These are phyloP conservation scores for Watsonalla cultraria DNA, from an alignment of 2,888 invertebrate species.

Conservation along the genomic window DNA sequence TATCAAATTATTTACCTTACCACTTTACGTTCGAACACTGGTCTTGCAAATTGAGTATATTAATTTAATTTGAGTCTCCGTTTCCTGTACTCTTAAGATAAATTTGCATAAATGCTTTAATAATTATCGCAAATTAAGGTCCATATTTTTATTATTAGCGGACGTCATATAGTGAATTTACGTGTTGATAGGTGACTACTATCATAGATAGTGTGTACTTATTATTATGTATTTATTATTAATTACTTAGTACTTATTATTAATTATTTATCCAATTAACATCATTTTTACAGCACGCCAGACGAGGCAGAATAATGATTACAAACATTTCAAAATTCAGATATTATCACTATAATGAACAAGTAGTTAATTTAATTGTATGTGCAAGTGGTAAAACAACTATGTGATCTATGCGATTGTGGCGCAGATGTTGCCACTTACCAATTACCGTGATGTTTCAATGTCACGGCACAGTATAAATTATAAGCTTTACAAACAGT, in stretches of 20 bases:
- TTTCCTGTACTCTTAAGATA: neutral
- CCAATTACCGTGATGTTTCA: conserved; percentile 1
- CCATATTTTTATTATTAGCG: too few species aligned
- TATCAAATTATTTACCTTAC: neutral
- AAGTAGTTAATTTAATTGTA: conserved; percentile 32
- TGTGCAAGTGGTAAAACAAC: conserved; percentile 28
- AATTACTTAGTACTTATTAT: too few species aligned
- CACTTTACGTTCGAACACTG: neutral
- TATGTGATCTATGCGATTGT: conserved; percentile 19
- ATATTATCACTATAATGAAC: conserved; percentile 32
- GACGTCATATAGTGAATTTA: too few species aligned
- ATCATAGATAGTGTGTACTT: neutral
- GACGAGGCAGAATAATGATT: neutral
- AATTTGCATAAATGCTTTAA: neutral
- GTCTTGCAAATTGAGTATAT: neutral
- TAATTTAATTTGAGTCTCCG: neutral
- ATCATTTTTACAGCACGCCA: neutral
- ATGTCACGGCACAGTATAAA: conserved; percentile 2
- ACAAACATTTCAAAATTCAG: conserved; percentile 23
- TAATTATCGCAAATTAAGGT: neutral
- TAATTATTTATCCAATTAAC: neutral
- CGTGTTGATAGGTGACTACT: too few species aligned
- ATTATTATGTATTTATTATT: neutral
- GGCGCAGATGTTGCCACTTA: conserved; percentile 7
- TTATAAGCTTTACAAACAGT: too few species aligned